Conservation (phyloP, 2,888 invertebrate genomes). For the Proisotoma minuta region DNA sequence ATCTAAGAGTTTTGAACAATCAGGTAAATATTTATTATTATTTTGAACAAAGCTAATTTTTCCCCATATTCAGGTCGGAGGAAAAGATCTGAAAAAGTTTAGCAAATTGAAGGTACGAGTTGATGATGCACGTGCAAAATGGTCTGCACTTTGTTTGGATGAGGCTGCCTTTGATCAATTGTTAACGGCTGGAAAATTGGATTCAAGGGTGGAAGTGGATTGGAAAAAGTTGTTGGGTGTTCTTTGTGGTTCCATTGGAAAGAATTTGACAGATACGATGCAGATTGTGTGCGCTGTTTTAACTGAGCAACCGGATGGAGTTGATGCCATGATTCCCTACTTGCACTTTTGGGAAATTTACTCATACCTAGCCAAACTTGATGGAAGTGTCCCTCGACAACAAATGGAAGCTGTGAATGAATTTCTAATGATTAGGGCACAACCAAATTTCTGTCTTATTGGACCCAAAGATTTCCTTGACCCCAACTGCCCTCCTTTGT, state of each 20-base stretch:
- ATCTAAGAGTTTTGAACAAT: conserved; percentile 68
- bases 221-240: conserved; percentile 39
- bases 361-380: conserved; percentile 28
- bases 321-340: conserved; percentile 40
- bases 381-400: conserved; percentile 15
- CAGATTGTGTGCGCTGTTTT: conserved; percentile 42
- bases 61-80: background rate
- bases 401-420: conserved; percentile 33
- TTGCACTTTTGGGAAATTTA: conserved; percentile 41
- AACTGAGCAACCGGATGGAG: conserved; percentile 44
- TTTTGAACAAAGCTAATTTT: conserved; percentile 42
- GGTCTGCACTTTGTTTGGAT: conserved; percentile 41
- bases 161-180: conserved; percentile 29
- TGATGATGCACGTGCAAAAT: conserved; percentile 30
- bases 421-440: conserved; percentile 28
- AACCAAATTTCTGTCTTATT: conserved; percentile 33
- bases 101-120: conserved; percentile 13
- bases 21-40: conserved; percentile 58
- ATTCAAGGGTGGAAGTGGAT: conserved; percentile 22
- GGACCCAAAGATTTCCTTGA: conserved; percentile 37
- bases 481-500: conserved; percentile 40
- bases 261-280: conserved; percentile 44
- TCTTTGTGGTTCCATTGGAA: conserved; percentile 38
- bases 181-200: conserved; percentile 25
- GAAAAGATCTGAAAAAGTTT: conserved; percentile 12